Base-by-base conservation (phyloP, 2,113 vertebrate species). In the Rousettus leschenaultii region DNA sequence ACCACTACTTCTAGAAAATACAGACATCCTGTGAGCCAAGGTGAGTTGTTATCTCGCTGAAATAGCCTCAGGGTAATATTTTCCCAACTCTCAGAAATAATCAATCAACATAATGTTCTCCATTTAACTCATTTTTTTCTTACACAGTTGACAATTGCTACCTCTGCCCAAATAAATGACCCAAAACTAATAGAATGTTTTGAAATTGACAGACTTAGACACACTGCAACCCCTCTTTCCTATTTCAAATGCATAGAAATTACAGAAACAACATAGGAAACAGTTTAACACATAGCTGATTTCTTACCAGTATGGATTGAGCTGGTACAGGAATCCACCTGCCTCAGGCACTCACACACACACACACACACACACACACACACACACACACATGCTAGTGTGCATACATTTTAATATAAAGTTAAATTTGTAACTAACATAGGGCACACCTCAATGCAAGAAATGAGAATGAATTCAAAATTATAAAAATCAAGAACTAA, bases 91-190 rank as follows among this genome's bases (percentile, higher is more conserved):
- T 74, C 24, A 63, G 65, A 84, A 79, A 68, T 71, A 70, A 57
- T 51, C 79, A 80, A 15, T 70, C 13, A 66, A 57, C 66, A 78
- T 7, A 24, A 61, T 38, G 1, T 65, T 71, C 35, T 86, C 15
- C 71, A 83, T 90, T 95, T 59, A 89, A 88, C 33, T 75, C 38
- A 73, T 48, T 73, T 91, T 93, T 89, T 91, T 82, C 66, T 16
- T 70, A 70, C 6, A 48, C 35, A n/a, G 19, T 66, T 79, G 24
- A 59, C 4, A 83, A 33, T 45, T 83, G 13, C 5, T 28, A 86
- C 21, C 4, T 82, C 12, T 61, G 71, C 40, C 5, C 53, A 93
- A 90, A 86, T 66, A 93, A 51, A 75, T 55, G 10, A 43, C 16
- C 55, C 59, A 86, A 94, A 83, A 45, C 53, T 45, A 78, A 43